These are phyloP conservation scores for Gadopsis marmoratus DNA, from an alignment of 2,797 vertebrate species.

Conservation along the genomic window DNA sequence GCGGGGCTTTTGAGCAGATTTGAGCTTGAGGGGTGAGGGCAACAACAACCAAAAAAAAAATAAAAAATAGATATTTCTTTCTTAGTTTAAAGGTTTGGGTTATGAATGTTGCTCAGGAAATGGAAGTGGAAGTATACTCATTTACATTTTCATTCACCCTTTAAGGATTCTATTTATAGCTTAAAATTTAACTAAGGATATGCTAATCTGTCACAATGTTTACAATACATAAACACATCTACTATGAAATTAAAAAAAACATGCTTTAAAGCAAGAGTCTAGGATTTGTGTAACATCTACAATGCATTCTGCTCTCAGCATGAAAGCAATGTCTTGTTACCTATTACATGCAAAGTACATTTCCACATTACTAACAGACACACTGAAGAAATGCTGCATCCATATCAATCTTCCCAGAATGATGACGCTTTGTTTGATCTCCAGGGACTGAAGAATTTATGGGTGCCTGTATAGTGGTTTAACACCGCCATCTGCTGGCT, in stretches of 20 bases:
- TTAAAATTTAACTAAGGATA: slow-evolving; percentile 22
- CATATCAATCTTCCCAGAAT: slow-evolving; percentile 61
- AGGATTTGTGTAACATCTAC: slow-evolving; percentile 14
- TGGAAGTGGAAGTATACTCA: slow-evolving; percentile 52
- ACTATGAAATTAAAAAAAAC: slow-evolving; percentile 3
- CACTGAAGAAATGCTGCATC: slow-evolving; percentile 55
- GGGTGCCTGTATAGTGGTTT: slow-evolving; percentile 16
- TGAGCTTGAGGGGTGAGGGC: slow-evolving; percentile 63
- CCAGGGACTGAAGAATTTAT: slow-evolving; percentile 48
- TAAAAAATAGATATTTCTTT: slow-evolving; percentile 35
- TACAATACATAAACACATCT: slow-evolving; percentile 34
- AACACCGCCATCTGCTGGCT: slow-evolving; percentile 74
- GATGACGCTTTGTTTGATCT: slow-evolving; percentile 77
- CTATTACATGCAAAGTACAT: slow-evolving; percentile 33
- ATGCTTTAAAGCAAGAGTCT: slow-evolving; percentile 17
- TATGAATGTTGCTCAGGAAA: slow-evolving; percentile 51
- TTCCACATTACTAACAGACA: slow-evolving; percentile 50
- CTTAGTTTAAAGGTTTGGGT: slow-evolving; percentile 54
- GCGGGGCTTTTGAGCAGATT: slow-evolving; percentile 75
- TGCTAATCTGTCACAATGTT: slow-evolving; percentile 33
- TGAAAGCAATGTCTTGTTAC: slow-evolving; percentile 3
- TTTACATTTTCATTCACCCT: slow-evolving; percentile 61
- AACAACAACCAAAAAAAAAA: slow-evolving; percentile 38
- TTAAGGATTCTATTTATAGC: slow-evolving; percentile 39
- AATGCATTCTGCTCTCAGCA: slow-evolving; percentile 13